Percentiles rank a stretch among this genome's conserved stretches.
Evolutionary conservation across 2,113 vertebrate species (phyloP).

Genomic region (Epinephelus cyanopodus): DNA sequence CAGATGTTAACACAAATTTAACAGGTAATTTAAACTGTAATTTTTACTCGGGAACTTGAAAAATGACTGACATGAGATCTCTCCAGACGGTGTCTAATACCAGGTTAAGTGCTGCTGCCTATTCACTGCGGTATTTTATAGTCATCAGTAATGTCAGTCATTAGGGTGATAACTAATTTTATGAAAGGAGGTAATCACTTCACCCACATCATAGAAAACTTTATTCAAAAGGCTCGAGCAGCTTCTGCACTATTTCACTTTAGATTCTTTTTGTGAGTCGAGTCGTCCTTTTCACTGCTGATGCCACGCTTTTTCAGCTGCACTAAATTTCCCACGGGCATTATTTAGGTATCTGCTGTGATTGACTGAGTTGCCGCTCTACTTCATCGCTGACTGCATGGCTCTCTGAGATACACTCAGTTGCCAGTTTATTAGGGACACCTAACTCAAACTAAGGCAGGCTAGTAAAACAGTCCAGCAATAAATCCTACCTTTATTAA

Average conservation of each 20-base stretch:
- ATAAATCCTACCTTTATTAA: not conserved
- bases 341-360: constrained; percentile 13
- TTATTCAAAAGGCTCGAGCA: not conserved
- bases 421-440: not conserved
- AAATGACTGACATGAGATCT: constrained; percentile 23
- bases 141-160: not conserved
- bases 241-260: not conserved
- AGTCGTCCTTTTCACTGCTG: constrained; percentile 11
- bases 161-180: not conserved
- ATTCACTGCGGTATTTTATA: not conserved
- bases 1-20: constrained; percentile 52
- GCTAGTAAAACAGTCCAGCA: not conserved
- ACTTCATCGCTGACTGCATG: not conserved
- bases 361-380: constrained; percentile 28
- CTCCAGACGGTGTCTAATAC: not conserved
- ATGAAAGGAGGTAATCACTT: not conserved
- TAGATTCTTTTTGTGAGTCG: not conserved
- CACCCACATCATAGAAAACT: not conserved
- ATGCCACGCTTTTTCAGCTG: constrained; percentile 25
- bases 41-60: constrained; percentile 3
- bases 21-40: constrained; percentile 52
- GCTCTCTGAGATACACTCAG: not conserved
- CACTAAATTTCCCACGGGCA: constrained; percentile 42
- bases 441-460: not conserved
- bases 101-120: not conserved